Evolutionary conservation across 2,113 vertebrate species (phyloP).

Genomic region (Tinamus guttatus): DNA sequence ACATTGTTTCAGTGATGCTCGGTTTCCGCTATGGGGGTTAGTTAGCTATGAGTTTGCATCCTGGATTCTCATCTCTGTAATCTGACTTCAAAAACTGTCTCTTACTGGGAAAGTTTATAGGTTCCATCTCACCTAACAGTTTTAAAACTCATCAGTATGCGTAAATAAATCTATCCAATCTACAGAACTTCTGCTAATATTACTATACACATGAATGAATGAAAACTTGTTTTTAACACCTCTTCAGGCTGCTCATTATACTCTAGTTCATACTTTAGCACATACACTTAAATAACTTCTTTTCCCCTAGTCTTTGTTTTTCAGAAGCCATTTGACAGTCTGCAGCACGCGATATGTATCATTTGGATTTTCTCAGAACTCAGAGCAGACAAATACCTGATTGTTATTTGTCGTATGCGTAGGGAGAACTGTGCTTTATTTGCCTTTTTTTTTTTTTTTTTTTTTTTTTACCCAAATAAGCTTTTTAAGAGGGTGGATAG

Average conservation of each 20-base stretch:
- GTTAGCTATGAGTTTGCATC: neutral
- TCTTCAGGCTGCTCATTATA: neutral
- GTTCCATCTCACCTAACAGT: neutral
- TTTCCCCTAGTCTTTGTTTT: neutral
- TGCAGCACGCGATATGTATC: neutral
- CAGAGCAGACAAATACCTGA: neutral
- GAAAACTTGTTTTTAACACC: neutral
- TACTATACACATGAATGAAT: neutral
- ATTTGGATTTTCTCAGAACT: neutral
- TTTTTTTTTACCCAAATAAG: neutral
- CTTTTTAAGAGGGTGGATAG: neutral
- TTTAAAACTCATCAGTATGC: neutral
- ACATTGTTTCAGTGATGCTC: conserved; percentile 55
- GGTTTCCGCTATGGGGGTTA: neutral
- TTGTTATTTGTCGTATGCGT: neutral
- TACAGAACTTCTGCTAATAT: neutral
- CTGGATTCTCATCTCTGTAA: conserved; percentile 5
- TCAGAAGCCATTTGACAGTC: neutral
- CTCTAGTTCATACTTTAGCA: neutral
- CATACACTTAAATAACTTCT: neutral
- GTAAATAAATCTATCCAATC: neutral
- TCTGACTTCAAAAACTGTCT: neutral
- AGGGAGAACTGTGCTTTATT: neutral
- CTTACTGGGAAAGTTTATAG: neutral
- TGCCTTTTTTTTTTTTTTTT: rapidly evolving